Evolutionary conservation across 2,797 vertebrate species (phyloP).

Genomic region (Pelochelys cantorii): DNA sequence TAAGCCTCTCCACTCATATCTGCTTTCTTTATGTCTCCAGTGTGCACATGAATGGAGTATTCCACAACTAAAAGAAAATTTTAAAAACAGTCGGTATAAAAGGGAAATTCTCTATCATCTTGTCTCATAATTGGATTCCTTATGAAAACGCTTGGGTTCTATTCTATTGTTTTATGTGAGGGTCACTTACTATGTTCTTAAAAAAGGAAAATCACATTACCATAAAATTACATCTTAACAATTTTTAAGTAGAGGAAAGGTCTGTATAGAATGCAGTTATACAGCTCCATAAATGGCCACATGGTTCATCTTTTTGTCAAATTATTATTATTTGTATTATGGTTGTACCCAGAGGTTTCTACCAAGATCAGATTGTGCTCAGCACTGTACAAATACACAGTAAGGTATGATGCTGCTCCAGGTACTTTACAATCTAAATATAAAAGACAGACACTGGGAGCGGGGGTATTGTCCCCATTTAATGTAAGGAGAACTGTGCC

Average conservation of each 20-base stretch:
- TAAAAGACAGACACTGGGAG: background rate
- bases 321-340: background rate
- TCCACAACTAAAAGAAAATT: slow-evolving; percentile 69
- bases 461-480: background rate
- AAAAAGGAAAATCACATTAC: background rate
- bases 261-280: background rate
- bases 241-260: background rate
- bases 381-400: background rate
- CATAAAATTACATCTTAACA: background rate
- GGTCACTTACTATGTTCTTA: background rate
- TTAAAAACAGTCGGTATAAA: background rate
- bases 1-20: slow-evolving; percentile 61
- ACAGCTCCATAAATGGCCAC: background rate
- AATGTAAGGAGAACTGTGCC: background rate
- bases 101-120: background rate
- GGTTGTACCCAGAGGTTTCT: too few relatives aligned
- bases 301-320: background rate
- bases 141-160: background rate
- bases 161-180: background rate
- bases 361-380: background rate
- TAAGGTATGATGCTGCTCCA: background rate
- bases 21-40: slow-evolving; percentile 69
- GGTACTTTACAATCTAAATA: background rate
- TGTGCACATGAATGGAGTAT: slow-evolving; percentile 72
- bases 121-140: background rate